Base-by-base conservation (phyloP, 2,888 invertebrate genomes). In the Thecophora atra region DNA sequence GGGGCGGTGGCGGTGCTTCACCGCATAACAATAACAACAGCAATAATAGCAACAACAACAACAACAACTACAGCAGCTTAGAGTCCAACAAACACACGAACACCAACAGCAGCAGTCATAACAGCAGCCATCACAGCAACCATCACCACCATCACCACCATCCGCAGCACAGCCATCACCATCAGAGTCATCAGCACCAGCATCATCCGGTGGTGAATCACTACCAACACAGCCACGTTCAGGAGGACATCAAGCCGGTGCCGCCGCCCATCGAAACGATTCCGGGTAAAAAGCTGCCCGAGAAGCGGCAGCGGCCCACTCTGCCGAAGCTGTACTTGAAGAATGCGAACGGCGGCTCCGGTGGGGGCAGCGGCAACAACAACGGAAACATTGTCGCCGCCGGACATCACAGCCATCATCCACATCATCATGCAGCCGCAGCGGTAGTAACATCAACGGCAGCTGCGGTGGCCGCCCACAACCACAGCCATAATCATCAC, bases 221-320 rank as follows among this genome's bases (percentile, higher is more conserved):
- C 72, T 85, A 87, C 79, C 84, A 78, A 86, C 88, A 87, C 89
- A 88, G 78, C 90, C 88, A 80, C 91, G 88, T 80, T 87, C 88
- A 77, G 90, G 91, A 87, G 80, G 90, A 90, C 86, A 89, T 89
- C 66, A 92, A 93, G 87, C 96, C 96, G 69, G 94, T 95, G 87
- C 96, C 96, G 68, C 96, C 96, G 51, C 96, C 96, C 15, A 95
- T 96, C 80, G 95, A 96, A 88, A 96, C 96, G 0, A 96, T 96
- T 80, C 96, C 96, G 0, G 92, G 94, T 52, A 94, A 94, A 85
- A 94, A 94, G 85, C 88, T 91, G 24, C 90, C 89, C 76, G 94
- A 94, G 83, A 94, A 94, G 81, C 87, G 94, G 79, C 93, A 93
- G 73, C 89, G 94, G 74, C 91, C 91, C 24, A 89, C 90, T 70